These are phyloP conservation scores for Pilophorus perplexus DNA, from an alignment of 2,888 invertebrate genomes.

Conservation along the genomic window DNA sequence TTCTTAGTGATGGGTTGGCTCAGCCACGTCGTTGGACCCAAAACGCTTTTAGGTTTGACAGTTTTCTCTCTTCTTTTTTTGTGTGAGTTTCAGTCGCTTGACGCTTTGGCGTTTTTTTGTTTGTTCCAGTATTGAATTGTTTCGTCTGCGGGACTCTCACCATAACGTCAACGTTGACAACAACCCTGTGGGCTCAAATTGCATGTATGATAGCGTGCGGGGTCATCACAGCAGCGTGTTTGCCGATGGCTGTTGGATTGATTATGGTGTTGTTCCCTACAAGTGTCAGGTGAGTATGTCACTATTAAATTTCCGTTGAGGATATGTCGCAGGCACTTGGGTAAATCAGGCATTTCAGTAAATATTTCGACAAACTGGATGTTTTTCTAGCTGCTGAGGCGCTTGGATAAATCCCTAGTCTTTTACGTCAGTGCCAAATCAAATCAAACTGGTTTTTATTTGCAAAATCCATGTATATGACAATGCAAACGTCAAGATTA, in stretches of 20 bases:
- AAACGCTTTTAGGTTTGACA: constrained; percentile 2
- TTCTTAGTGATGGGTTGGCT: neutral
- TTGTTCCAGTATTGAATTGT: neutral
- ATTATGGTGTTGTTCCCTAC: constrained; percentile 17
- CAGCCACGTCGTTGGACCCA: neutral
- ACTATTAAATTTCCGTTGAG: no score
- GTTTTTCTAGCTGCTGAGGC: no score
- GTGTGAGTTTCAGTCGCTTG: no score
- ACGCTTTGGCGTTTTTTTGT: neutral
- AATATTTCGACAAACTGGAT: no score
- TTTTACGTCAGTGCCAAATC: no score
- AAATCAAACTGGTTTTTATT: no score
- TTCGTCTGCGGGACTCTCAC: neutral
- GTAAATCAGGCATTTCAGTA: no score
- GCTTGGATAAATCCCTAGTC: no score
- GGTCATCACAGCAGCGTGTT: neutral
- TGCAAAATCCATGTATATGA: no score
- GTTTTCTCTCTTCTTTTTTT: neutral
- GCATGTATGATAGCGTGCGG: neutral
- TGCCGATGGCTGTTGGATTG: neutral
- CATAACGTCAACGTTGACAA: neutral
- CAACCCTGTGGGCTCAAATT: constrained; percentile 9
- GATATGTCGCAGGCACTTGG: no score
- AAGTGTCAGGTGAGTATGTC: constrained; percentile 24
- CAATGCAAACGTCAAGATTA: no score